A percentile compares a stretch with the other conserved stretches of the same genome.
Evolutionary conservation across 37 sponge, comb jelly and placozoan species (phyloP).

Genomic region (Halisarca cf. caerulea): DNA sequence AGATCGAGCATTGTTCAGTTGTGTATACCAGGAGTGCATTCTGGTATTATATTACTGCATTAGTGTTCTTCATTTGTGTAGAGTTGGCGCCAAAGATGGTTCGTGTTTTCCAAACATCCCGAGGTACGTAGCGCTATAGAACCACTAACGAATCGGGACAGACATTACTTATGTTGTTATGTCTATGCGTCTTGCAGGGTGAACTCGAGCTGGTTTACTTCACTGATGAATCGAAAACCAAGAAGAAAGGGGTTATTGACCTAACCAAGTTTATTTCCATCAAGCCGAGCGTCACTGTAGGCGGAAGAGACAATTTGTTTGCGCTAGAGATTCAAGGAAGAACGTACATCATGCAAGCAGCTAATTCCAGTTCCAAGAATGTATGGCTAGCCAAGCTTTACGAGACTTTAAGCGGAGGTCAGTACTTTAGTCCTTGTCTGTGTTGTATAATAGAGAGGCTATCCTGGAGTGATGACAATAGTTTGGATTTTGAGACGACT

Average conservation of each 20-base stretch:
- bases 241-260: conserved; percentile 35
- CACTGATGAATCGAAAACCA: conserved; percentile 53
- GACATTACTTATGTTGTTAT: no score
- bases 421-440: not conserved
- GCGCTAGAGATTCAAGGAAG: conserved; percentile 70
- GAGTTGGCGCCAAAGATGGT: conserved; percentile 81
- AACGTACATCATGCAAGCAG: conserved; percentile 70
- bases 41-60: not conserved
- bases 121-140: conserved; percentile 43
- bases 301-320: conserved; percentile 60
- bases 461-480: no score
- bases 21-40: no score
- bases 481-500: no score
- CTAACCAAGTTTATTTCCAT: conserved; percentile 66
- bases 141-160: no score
- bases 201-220: conserved; percentile 61
- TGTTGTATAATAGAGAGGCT: no score
- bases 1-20: no score
- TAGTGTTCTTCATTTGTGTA: conserved; percentile 30
- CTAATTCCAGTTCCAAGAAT: conserved; percentile 61
- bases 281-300: conserved; percentile 63
- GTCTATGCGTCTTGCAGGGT: not conserved
- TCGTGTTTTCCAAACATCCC: conserved; percentile 58
- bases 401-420: conserved; percentile 37
- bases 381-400: conserved; percentile 83